Evolutionary conservation across 2,888 invertebrate genomes (phyloP).

Genomic region (Xanthorhoe designata): DNA sequence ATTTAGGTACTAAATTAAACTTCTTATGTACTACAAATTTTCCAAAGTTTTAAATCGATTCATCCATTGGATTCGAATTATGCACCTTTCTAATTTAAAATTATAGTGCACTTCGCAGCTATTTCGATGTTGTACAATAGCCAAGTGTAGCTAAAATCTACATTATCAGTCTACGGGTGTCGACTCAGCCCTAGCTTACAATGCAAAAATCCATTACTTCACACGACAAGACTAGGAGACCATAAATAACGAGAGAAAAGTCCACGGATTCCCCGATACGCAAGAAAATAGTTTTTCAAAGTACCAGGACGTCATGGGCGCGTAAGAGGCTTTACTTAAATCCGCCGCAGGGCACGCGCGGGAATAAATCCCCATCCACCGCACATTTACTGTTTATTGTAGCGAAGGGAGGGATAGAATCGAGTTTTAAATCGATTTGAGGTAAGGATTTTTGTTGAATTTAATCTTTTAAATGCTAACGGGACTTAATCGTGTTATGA

Average conservation of each 20-base stretch:
- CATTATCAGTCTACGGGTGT: neutral
- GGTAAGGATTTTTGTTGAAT: neutral
- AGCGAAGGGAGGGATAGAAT: conserved; percentile 37
- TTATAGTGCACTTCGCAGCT: too few species aligned
- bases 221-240: conserved; percentile 20
- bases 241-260: conserved; percentile 32
- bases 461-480: too few species aligned
- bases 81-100: too few species aligned
- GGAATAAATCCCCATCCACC: conserved; percentile 56
- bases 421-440: conserved; percentile 25
- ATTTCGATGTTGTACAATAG: too few species aligned
- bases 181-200: neutral
- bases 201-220: conserved; percentile 19
- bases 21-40: too few species aligned
- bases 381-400: conserved; percentile 53
- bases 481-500: too few species aligned
- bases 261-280: conserved; percentile 32
- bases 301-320: conserved; percentile 60
- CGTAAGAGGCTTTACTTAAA: conserved; percentile 66
- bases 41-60: too few species aligned
- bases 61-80: too few species aligned
- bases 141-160: too few species aligned
- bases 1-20: too few species aligned
- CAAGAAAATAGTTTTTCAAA: conserved; percentile 62
- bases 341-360: conserved; percentile 58